Conservation (phyloP, 2,797 vertebrate species). For the Gouania willdenowi region DNA sequence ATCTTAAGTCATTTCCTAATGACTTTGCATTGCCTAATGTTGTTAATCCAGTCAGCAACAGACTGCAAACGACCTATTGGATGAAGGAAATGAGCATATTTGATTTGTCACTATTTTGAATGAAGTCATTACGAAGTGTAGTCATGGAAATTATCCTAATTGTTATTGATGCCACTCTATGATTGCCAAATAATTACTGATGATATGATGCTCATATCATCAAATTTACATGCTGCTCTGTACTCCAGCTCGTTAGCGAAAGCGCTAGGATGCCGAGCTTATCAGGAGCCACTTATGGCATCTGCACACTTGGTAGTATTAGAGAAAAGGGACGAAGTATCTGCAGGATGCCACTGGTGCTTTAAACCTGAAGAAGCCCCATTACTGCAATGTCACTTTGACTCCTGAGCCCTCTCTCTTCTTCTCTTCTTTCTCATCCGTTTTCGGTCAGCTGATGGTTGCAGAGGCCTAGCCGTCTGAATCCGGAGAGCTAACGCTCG, state of each 20-base stretch:
- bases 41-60: slow-evolving; percentile 27
- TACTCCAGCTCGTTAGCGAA: slow-evolving; percentile 42
- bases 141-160: slow-evolving; percentile 66
- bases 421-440: slow-evolving; percentile 1
- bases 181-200: slow-evolving; percentile 72
- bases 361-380: slow-evolving; percentile 18
- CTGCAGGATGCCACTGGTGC: slow-evolving; percentile 16
- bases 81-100: slow-evolving; percentile 60
- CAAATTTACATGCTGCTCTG: slow-evolving; percentile 61
- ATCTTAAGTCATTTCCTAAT: neutral
- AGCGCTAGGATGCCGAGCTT: slow-evolving; percentile 7
- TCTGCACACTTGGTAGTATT: slow-evolving; percentile 14
- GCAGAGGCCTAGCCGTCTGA: slow-evolving; percentile 44
- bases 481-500: slow-evolving; percentile 47
- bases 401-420: slow-evolving; percentile 31
- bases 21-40: slow-evolving; percentile 9
- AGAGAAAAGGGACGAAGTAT: neutral
- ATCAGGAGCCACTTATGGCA: slow-evolving; percentile 30
- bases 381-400: slow-evolving; percentile 34
- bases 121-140: slow-evolving; percentile 57
- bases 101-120: slow-evolving; percentile 60
- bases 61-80: slow-evolving; percentile 54
- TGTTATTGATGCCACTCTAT: slow-evolving; percentile 66
- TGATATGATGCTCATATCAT: slow-evolving; percentile 59
- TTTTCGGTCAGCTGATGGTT: slow-evolving; percentile 41